phyloP scores from a whole-genome alignment of 2,797 vertebrate species.

The Holocentrus rufus region DNA sequence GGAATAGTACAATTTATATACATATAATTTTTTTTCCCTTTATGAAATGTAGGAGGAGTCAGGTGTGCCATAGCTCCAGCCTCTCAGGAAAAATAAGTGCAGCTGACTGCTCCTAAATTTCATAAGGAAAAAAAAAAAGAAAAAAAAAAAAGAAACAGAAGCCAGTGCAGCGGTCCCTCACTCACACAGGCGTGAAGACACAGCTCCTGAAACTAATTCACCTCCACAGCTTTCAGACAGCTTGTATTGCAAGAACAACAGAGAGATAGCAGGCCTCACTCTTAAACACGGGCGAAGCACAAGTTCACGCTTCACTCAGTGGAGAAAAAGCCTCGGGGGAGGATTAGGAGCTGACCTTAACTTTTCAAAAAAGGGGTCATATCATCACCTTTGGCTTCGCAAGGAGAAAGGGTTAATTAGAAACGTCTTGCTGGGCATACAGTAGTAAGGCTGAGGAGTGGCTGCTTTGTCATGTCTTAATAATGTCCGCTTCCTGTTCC shows the following conservation, averaged over 20 bases:
- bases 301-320: constrained; percentile 56
- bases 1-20: no score
- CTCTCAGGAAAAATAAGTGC: not conserved
- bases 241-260: constrained; percentile 78
- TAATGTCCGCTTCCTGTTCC: constrained; percentile 61
- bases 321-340: constrained; percentile 50
- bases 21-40: no score
- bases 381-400: constrained; percentile 61
- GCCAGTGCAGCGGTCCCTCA: constrained; percentile 23
- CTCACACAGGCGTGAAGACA: constrained; percentile 37
- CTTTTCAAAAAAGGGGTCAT: constrained; percentile 58
- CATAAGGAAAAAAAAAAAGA: constrained; percentile 22
- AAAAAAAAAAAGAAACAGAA: constrained; percentile 49
- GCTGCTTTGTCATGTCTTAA: constrained; percentile 61
- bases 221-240: constrained; percentile 58
- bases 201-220: constrained; percentile 69
- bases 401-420: constrained; percentile 50
- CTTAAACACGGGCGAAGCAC: constrained; percentile 59
- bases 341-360: constrained; percentile 44
- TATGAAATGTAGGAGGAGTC: no score
- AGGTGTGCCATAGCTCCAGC: constrained; percentile 13
- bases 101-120: constrained; percentile 40
- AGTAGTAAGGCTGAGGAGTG: constrained; percentile 50
- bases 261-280: constrained; percentile 51
- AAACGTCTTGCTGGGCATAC: constrained; percentile 48